A percentile compares a stretch with the other conserved stretches of the same genome.
These are phyloP conservation scores for Aphelinus certus DNA, from an alignment of 1,140 invertebrate species.

Conservation along the genomic window DNA sequence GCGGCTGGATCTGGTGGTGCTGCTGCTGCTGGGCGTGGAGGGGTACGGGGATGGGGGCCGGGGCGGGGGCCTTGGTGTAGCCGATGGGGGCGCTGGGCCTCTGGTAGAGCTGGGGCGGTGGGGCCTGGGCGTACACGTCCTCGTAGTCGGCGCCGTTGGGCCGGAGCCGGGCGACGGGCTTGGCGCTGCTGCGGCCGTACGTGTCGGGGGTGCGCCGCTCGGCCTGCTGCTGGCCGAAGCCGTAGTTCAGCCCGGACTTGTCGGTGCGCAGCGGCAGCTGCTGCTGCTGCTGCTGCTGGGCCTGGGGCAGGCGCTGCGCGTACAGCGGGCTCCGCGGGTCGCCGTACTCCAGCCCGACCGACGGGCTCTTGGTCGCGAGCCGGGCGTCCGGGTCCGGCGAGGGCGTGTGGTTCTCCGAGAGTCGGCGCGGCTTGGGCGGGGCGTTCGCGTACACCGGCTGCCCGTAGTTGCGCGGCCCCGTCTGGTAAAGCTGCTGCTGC, in stretches of 20 bases:
- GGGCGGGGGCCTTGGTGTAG: conserved; percentile 57
- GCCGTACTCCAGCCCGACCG: conserved; percentile 46
- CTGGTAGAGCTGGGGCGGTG: conserved; percentile 63
- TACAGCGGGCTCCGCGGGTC: conserved; percentile 55
- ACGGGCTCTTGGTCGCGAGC: conserved; percentile 50
- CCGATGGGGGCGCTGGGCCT: conserved; percentile 65
- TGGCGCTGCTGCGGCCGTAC: conserved; percentile 76
- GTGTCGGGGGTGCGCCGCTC: conserved; percentile 84
- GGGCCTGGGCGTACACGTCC: conserved; percentile 74
- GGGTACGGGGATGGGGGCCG: conserved; percentile 54
- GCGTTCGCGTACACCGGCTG: conserved; percentile 89
- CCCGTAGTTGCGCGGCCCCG: conserved; percentile 53
- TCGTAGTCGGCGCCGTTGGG: conserved; percentile 77
- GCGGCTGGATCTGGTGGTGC: conserved; percentile 37
- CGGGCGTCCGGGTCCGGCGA: conserved; percentile 63
- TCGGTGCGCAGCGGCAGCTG: conserved; percentile 54
- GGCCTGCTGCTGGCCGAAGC: conserved; percentile 50
- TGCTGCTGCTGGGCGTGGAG: conserved; percentile 50
- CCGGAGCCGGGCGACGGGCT: conserved; percentile 41
- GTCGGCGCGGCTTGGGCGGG: conserved; percentile 83
- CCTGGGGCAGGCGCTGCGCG: conserved; percentile 47
- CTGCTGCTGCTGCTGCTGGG: conserved; percentile 36
- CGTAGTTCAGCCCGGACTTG: conserved; percentile 58
- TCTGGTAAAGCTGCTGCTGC: conserved; percentile 37
- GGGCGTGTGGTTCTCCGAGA: conserved; percentile 71